Evolutionary conservation across 2,113 vertebrate species (phyloP).

Genomic region (Dermatemys mawii): DNA sequence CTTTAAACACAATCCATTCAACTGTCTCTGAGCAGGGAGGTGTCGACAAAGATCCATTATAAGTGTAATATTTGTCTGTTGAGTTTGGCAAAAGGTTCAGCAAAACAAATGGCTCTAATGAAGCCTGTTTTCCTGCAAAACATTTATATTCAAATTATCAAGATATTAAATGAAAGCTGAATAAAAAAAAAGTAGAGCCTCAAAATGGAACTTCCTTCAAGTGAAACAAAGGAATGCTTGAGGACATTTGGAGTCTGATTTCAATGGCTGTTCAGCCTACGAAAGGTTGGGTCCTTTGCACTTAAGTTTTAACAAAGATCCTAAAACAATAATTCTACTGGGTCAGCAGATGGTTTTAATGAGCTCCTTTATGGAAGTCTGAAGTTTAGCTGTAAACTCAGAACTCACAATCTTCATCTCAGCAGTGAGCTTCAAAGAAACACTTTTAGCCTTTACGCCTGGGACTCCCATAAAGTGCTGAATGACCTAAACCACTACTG

Average conservation of each 20-base stretch:
- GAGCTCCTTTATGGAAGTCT: background rate
- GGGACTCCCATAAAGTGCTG: background rate
- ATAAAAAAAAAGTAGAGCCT: conserved; percentile 4
- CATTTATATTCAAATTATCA: background rate
- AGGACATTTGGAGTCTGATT: background rate
- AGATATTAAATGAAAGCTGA: background rate
- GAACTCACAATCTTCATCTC: background rate
- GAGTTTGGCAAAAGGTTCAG: conserved; percentile 90
- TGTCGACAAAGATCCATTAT: conserved; percentile 93
- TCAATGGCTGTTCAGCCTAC: background rate
- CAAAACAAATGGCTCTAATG: conserved; percentile 84
- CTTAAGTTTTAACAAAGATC: background rate
- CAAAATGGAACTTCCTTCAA: background rate
- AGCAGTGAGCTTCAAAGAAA: background rate
- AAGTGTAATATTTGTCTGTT: conserved; percentile 94
- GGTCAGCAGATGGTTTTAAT: background rate
- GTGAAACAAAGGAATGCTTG: background rate
- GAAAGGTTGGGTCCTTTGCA: background rate
- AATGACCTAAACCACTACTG: background rate
- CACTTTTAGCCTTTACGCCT: background rate
- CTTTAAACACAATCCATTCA: conserved; percentile 96
- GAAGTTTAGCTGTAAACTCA: background rate
- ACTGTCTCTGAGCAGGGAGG: conserved; percentile 94
- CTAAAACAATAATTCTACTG: background rate
- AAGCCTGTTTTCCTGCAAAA: conserved; percentile 86